Evolutionary conservation across 92 coral and sea anemone genomes (phyloP), one percentile per base, ranked within the genome.

Genomic region (Hydrozoanthus gracilis): DNA sequence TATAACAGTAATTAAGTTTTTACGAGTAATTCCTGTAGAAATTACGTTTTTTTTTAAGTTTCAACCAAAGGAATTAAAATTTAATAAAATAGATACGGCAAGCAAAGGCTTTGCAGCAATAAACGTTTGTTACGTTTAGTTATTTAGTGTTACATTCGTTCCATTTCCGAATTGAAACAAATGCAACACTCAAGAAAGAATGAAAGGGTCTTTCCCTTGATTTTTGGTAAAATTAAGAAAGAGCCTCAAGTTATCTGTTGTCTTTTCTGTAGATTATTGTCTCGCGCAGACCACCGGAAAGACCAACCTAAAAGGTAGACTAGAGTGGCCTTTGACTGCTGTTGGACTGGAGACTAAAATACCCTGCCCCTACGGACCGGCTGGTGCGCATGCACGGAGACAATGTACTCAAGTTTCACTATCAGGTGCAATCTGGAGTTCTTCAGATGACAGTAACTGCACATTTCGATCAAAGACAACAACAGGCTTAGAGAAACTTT

Each of bases 371-470:
- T 60, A 88, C 62, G 96, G 93, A 44, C 92, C 91, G 20, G 47
- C 71, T 48, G 92, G 82, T 60, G 78, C 82, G 45, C 77, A 55
- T 8, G 94, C 92, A 6, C 88, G 73, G 20, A 90, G 96, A 62
- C 44, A 13, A 7, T 93, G 96, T 84, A 76, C 58, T 46, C 91
- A 93, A 54, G 83, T 87, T 48, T 89, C 84, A 68, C 27, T 6
- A 44, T 58, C 86, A 20, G 91, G 94, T 67, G 96, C 87, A 52
- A 8, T n/a, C 14, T 93, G 96, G 96, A 71, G n/a, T 11, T 50
- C 35, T 71, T 90, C 94, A 67, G 83, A 87, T 80, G 92, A 51
- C 39, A 77, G 88, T 68, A 15, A 60, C 64, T 93, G 96, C 83
- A 68, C 66, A 51, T 91, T 61, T 83, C 80, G 62, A 44, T 91